Percentiles rank a stretch among this genome's conserved stretches.
phyloP scores from a whole-genome alignment of 2,797 vertebrate species.

The Allobates femoralis region DNA sequence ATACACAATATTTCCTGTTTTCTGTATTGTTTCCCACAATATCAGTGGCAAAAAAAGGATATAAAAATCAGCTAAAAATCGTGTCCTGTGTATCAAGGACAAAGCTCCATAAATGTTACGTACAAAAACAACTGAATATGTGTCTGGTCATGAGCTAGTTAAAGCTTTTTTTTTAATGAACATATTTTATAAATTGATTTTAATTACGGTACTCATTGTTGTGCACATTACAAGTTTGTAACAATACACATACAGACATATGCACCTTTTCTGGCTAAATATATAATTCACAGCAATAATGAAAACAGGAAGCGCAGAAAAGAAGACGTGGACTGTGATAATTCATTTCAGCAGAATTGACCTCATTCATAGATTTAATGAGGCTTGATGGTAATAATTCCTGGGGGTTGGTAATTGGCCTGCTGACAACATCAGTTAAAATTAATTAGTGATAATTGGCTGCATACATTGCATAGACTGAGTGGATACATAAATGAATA shows the following conservation, averaged over 20 bases:
- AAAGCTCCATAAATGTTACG: too few species aligned
- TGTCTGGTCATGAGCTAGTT: too few species aligned
- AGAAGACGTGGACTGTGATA: constrained; percentile 19
- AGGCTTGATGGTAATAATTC: constrained; percentile 41
- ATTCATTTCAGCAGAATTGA: constrained; percentile 18
- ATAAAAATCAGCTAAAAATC: too few species aligned
- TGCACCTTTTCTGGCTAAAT: not conserved
- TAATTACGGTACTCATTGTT: too few species aligned
- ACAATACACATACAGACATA: not conserved
- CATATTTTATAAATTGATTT: too few species aligned
- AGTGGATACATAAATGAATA: constrained; percentile 18
- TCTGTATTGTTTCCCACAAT: too few species aligned
- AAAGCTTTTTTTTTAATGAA: too few species aligned
- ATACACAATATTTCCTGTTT: too few species aligned
- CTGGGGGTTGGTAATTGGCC: constrained; percentile 36
- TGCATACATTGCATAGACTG: constrained; percentile 29
- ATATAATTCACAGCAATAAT: not conserved
- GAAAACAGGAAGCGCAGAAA: not conserved
- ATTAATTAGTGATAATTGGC: constrained; percentile 52
- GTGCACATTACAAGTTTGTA: not conserved
- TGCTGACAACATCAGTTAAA: constrained; percentile 49
- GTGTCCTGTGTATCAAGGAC: too few species aligned
- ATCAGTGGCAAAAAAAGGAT: too few species aligned
- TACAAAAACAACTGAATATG: too few species aligned
- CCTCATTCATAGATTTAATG: constrained; percentile 37